Evolutionary conservation across 2,113 vertebrate species (phyloP).

Genomic region (Mirounga angustirostris): DNA sequence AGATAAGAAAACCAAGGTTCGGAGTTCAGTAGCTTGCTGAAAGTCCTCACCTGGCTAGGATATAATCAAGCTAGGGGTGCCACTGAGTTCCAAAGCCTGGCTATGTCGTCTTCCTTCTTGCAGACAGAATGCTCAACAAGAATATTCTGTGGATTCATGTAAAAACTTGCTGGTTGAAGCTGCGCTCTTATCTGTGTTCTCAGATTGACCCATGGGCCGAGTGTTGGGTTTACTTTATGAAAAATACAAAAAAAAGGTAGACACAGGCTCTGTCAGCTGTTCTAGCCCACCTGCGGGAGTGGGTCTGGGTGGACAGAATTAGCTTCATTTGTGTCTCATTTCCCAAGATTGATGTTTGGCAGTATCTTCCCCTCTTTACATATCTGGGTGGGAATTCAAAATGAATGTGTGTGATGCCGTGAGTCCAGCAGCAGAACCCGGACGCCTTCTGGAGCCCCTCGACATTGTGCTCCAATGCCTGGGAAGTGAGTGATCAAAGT

Average conservation of each 20-base stretch:
- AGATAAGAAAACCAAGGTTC: not conserved
- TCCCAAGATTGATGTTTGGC: not conserved
- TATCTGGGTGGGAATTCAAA: not conserved
- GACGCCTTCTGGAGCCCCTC: not conserved
- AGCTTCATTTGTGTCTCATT: not conserved
- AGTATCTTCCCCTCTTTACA: not conserved
- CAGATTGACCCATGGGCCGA: not conserved
- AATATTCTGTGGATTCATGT: not conserved
- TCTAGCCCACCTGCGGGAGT: not conserved
- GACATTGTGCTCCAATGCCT: not conserved
- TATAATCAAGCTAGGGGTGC: not conserved
- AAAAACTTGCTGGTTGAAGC: not conserved
- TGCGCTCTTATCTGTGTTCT: not conserved
- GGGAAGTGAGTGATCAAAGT: not conserved
- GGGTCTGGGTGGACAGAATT: not conserved
- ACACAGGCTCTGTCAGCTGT: not conserved
- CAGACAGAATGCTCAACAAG: not conserved
- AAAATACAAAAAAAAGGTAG: not conserved
- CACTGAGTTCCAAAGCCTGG: not conserved
- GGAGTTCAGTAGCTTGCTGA: not conserved
- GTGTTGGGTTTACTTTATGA: not conserved
- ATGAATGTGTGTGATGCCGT: fast-evolving
- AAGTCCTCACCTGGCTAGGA: not conserved
- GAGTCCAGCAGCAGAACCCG: not conserved
- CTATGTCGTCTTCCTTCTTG: not conserved